Evolutionary conservation across 2,113 vertebrate species (phyloP).

Genomic region (Megaptera novaeangliae): DNA sequence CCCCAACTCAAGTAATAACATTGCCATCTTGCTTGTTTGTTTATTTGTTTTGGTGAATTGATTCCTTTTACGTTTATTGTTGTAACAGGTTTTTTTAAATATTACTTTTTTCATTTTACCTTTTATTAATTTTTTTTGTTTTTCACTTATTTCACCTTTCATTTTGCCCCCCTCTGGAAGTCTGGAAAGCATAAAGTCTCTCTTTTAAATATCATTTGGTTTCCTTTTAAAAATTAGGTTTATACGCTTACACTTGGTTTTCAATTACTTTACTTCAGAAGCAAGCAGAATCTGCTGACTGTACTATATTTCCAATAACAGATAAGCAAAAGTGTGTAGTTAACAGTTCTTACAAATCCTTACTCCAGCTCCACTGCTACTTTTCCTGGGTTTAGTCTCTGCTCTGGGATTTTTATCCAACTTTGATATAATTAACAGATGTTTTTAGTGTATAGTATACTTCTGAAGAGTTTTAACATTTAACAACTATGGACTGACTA

Average conservation of each 20-base stretch:
- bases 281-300: background rate
- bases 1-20: background rate
- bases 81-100: background rate
- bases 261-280: background rate
- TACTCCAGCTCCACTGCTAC: background rate
- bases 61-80: background rate
- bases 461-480: background rate
- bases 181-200: background rate
- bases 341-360: background rate
- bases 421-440: background rate
- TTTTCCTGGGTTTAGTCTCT: background rate
- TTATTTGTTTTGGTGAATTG: background rate
- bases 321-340: background rate
- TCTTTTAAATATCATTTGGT: background rate
- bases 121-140: background rate
- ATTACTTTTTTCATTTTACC: background rate
- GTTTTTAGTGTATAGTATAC: background rate
- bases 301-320: background rate
- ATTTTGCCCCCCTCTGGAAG: background rate
- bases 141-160: background rate
- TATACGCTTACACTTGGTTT: background rate
- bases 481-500: background rate
- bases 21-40: background rate
- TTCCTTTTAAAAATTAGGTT: background rate
- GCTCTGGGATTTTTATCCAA: background rate